Base-by-base conservation (phyloP, 1,140 invertebrate species). In the Lycorma delicatula region DNA sequence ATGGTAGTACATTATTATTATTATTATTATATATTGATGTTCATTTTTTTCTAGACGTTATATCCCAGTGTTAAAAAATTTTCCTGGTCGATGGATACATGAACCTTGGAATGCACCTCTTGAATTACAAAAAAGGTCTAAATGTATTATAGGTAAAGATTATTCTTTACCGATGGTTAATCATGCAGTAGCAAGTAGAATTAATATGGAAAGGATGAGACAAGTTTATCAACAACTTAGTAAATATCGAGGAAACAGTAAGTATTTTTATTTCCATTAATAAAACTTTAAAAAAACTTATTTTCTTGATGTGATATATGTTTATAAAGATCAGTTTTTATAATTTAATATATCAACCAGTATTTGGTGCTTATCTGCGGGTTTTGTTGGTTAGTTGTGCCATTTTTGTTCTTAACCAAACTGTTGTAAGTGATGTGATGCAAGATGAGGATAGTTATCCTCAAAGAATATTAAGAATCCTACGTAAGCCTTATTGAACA, bases 41-140 rank as follows among this genome's bases (percentile, higher is more conserved):
- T 58, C 16, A 49, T 60, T 49, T 46, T 58, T 63, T 72, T 69
- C 20, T 66, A 91, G 89, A 64, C 84, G 82, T 64, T 93, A 92
- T 71, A 73, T 93, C 49, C 89, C 90, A 6, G 79, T 82, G 2
- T 70, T 93, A 55, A 89, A 89, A 70, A 86, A 87, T 62, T 89
- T 90, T 71, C 91, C 90, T 1, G 81, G 83, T 3, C 81, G 84
- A 62, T 93, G 90, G 69, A 91, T 93, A 58, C 90, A 93, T 68
- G 89, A 93, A 66, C 91, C 91, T 1, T 95, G 91, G 91, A 82
- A 80, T 60, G 89, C 90, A 0, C 89, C 91, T 0, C 79, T 86
- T 46, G 74, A 74, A 44, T 80, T 92, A 5, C 91, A 95, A 70
- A 72, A 78, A 63, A 75, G 83, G n/a, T 83, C 87, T 0, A 85